Evolutionary conservation across 2,113 vertebrate genomes (phyloP).

Genomic region (Lepus timidus): DNA sequence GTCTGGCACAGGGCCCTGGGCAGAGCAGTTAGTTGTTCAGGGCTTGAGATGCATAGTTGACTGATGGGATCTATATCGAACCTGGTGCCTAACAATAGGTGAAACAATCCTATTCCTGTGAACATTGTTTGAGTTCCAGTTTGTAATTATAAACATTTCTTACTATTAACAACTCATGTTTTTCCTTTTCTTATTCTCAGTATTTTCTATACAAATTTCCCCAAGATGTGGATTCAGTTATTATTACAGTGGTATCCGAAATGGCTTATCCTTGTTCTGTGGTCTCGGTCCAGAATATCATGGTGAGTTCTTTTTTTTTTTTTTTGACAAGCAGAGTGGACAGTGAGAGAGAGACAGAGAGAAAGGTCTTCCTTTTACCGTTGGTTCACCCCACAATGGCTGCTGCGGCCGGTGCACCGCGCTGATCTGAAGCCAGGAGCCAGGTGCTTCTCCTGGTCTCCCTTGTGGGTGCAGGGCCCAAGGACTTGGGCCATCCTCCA

Average conservation of each 20-base stretch:
- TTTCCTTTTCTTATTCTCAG: conserved; percentile 82
- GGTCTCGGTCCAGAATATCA: conserved; percentile 91
- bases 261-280: conserved; percentile 89
- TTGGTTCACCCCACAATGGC: no score
- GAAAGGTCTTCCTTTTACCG: no score
- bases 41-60: not conserved
- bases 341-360: no score
- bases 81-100: not conserved
- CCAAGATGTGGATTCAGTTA: conserved; percentile 88
- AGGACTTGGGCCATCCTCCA: no score
- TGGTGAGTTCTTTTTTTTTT: conserved; percentile 85
- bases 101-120: not conserved
- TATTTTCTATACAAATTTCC: conserved; percentile 92
- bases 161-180: conserved; percentile 28
- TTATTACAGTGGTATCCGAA: conserved; percentile 89
- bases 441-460: no score
- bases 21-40: not conserved
- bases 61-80: conserved; percentile 3
- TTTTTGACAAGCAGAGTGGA: no score
- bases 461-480: no score
- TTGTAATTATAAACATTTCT: not conserved
- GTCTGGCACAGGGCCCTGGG: not conserved
- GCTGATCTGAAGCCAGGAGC: no score
- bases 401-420: no score
- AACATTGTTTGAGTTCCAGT: conserved; percentile 20